Evolutionary conservation across 2,113 vertebrate genomes (phyloP), one percentile per base, ranked within the genome.

Genomic region (Ciconia boyciana): DNA sequence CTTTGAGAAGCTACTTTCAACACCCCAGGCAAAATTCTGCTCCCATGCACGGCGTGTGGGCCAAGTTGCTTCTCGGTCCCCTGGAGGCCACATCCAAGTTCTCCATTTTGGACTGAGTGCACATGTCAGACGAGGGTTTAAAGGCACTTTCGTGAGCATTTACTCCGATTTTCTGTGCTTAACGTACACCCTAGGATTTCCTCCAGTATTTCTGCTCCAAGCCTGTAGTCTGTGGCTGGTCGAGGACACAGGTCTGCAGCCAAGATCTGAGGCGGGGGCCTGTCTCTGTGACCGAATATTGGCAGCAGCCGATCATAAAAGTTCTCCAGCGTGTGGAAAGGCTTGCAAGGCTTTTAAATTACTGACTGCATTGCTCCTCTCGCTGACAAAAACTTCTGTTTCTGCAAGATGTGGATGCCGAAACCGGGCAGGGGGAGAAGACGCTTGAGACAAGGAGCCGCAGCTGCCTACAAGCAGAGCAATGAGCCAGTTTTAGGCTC

Each of bases 41-140:
- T 89, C 65, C 39, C 0, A 0, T 55, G 51, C 25, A 36, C 21
- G 0, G 0, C 0, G 0, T 69, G 17, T 58, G 41, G 60, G n/a
- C 18, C n/a, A 72, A 25, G 17, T 10, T 66, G 19, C 25, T 51
- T 20, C 32, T 57, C 1, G 1, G 44, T 88, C 9, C 20, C 16
- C 29, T 48, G 24, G 24, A 65, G 9, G 22, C 18, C 29, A 49
- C 55, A 61, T 44, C 21, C 54, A 84, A 74, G 15, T 70, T 83
- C 15, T 66, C 29, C 3, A 5, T 74, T 62, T 70, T 26, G 8
- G 34, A 54, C 16, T 3, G 10, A 71, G 57, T 58, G 60, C 48
- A 36, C 2, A 0, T 31, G 41, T 34, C 44, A 77, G 70, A 55
- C 0, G 0, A 36, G 29, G 5, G 1, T 54, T 83, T 86, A 77